Evolutionary conservation across 2,113 vertebrate species (phyloP).

Genomic region (Nerophis lumbriciformis): DNA sequence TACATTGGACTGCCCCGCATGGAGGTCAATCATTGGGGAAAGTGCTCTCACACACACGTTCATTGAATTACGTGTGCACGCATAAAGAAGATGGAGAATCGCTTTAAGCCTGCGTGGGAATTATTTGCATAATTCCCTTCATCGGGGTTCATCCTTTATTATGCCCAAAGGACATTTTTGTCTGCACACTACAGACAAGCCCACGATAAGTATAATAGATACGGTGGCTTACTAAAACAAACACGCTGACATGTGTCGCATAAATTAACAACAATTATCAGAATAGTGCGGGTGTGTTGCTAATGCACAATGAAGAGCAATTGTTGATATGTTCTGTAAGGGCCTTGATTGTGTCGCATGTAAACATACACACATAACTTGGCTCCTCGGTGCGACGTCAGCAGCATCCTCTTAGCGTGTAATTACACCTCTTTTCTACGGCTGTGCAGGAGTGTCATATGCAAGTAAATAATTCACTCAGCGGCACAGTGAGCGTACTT

Average conservation of each 20-base stretch:
- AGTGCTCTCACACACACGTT: constrained; percentile 48
- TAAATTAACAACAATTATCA: constrained; percentile 42
- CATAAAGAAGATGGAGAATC: constrained; percentile 61
- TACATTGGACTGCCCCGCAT: constrained; percentile 42
- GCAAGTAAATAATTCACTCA: constrained; percentile 36
- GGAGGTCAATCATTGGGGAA: constrained; percentile 45
- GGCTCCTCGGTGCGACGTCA: constrained; percentile 32
- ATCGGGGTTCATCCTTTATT: constrained; percentile 46
- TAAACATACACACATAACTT: constrained; percentile 1
- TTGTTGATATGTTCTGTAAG: not conserved
- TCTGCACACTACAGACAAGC: constrained; percentile 43
- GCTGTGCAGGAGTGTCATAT: constrained; percentile 17
- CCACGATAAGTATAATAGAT: constrained; percentile 33
- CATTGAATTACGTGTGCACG: constrained; percentile 45
- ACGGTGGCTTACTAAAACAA: constrained; percentile 39
- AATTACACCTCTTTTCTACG: constrained; percentile 14
- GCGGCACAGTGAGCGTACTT: constrained; percentile 20
- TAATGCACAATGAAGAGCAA: not conserved
- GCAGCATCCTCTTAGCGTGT: constrained; percentile 8
- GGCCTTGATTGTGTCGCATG: constrained; percentile 18
- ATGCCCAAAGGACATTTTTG: constrained; percentile 51
- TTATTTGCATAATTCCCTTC: constrained; percentile 63
- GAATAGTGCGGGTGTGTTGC: constrained; percentile 7
- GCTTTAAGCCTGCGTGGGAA: constrained; percentile 48
- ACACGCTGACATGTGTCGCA: constrained; percentile 42